phyloP scores from a whole-genome alignment of 2,113 vertebrate genomes.

The Sigmodon hispidus region DNA sequence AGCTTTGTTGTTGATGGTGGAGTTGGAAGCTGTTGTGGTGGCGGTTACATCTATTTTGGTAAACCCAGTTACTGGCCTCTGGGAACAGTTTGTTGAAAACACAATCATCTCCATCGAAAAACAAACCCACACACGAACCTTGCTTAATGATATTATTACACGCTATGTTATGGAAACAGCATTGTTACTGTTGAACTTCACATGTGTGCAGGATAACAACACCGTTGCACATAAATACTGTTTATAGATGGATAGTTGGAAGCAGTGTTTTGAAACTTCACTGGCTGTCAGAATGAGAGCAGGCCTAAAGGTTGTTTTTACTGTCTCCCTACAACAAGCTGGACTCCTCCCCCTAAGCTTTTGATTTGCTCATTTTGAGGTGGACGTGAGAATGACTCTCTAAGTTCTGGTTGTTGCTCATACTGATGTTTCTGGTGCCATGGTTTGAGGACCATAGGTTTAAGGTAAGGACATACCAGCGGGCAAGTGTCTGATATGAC shows the following conservation, averaged over 20 bases:
- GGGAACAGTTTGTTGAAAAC: constrained; percentile 56
- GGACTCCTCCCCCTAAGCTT: neutral
- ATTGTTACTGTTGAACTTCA: constrained; percentile 24
- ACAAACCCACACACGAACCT: constrained; percentile 4
- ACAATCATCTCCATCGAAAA: neutral
- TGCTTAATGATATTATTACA: neutral
- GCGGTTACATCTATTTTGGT: constrained; percentile 42
- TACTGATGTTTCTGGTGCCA: neutral
- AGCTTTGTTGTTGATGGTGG: constrained; percentile 13
- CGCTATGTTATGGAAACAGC: constrained; percentile 3
- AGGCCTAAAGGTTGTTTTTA: neutral
- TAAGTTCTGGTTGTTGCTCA: neutral
- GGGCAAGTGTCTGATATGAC: neutral
- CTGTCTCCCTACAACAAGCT: neutral
- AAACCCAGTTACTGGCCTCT: constrained; percentile 22
- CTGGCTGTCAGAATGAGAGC: constrained; percentile 30
- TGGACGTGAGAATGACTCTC: constrained; percentile 24
- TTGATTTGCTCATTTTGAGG: constrained; percentile 11
- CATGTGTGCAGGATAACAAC: constrained; percentile 6
- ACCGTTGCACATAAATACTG: neutral
- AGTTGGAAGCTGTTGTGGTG: neutral
- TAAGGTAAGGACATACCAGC: neutral
- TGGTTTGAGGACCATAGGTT: neutral
- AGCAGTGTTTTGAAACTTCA: constrained; percentile 38
- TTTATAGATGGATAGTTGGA: constrained; percentile 27